A percentile compares a stretch with the other conserved stretches of the same genome.
These are phyloP conservation scores for Siderastrea radians DNA, from an alignment of 92 coral and sea anemone species.

Conservation along the genomic window DNA sequence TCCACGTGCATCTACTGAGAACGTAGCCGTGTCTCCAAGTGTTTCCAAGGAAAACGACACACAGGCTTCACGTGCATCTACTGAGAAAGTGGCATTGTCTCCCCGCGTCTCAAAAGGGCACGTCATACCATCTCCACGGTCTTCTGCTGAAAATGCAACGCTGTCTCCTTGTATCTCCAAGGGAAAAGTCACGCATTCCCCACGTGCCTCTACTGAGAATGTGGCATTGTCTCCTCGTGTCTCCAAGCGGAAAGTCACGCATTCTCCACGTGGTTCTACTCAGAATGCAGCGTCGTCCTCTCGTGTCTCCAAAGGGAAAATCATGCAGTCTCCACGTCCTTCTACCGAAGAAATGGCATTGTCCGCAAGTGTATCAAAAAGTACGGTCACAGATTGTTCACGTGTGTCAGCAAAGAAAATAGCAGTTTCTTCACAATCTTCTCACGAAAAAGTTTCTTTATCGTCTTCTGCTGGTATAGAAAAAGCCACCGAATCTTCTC, in stretches of 20 bases:
- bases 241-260: slow-evolving; percentile 6
- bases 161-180: neutral
- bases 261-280: neutral
- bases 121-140: neutral
- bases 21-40: slow-evolving; percentile 1
- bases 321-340: slow-evolving; percentile 1
- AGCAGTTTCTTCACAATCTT: neutral
- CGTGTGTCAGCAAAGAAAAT: neutral
- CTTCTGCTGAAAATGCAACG: neutral
- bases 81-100: neutral
- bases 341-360: neutral
- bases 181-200: neutral
- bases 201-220: slow-evolving; percentile 2
- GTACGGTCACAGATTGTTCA: neutral
- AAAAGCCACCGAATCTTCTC: neutral
- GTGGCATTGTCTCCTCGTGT: neutral
- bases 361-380: slow-evolving; percentile 1
- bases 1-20: neutral
- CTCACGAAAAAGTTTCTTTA: neutral
- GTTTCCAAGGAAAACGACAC: neutral
- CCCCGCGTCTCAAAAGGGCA: neutral
- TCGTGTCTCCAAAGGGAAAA: neutral
- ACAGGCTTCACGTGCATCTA: neutral
- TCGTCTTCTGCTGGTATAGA: neutral
- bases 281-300: neutral